Percentiles rank a stretch among this genome's conserved stretches.
Evolutionary conservation across 2,888 invertebrate species (phyloP).

Genomic region (Melanchra persicariae): DNA sequence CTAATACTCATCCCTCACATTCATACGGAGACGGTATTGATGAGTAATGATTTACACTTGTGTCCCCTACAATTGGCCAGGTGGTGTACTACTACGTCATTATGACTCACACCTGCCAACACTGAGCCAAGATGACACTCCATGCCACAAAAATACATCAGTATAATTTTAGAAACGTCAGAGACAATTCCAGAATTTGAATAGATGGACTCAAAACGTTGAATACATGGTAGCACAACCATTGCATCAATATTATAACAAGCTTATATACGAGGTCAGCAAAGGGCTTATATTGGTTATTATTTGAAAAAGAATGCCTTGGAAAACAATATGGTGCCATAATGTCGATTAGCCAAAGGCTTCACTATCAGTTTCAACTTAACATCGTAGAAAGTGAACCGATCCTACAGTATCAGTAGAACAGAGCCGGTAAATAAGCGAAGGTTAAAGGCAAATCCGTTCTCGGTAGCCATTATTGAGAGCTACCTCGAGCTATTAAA

Average conservation of each 20-base stretch:
- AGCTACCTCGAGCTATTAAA: slow-evolving; percentile 68
- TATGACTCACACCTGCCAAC: slow-evolving; percentile 41
- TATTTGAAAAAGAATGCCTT: neutral
- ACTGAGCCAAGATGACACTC: slow-evolving; percentile 36
- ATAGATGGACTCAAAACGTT: neutral
- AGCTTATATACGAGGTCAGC: neutral
- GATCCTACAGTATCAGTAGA: slow-evolving; percentile 43
- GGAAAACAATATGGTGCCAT: neutral
- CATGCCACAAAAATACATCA: slow-evolving; percentile 21
- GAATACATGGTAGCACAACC: too few species aligned
- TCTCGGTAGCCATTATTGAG: slow-evolving; percentile 63
- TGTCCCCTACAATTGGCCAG: slow-evolving; percentile 27
- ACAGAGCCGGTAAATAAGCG: slow-evolving; percentile 54
- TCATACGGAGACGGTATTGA: slow-evolving; percentile 19
- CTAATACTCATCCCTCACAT: slow-evolving; percentile 5
- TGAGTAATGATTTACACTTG: slow-evolving; percentile 42
- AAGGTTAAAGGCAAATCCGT: slow-evolving; percentile 56
- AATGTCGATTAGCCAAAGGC: slow-evolving; percentile 9
- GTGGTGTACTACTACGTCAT: slow-evolving; percentile 30
- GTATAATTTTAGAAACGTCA: slow-evolving; percentile 11
- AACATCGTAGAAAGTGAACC: slow-evolving; percentile 35
- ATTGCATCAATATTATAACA: neutral
- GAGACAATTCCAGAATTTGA: neutral
- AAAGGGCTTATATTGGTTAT: neutral
- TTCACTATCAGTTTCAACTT: slow-evolving; percentile 21